phyloP scores from a whole-genome alignment of 1,140 invertebrate species.

The Drosophila suzukii region DNA sequence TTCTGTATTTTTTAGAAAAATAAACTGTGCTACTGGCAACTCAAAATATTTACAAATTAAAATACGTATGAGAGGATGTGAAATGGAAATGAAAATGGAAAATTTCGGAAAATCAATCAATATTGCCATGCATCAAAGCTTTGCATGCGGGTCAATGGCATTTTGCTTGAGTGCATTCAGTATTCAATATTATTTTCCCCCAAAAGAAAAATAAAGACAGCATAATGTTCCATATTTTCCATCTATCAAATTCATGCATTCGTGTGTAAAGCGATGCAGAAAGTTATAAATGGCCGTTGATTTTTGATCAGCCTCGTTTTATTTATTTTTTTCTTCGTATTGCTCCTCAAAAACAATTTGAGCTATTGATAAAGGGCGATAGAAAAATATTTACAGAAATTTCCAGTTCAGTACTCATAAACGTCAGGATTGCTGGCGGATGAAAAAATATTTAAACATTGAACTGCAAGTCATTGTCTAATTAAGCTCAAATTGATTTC shows the following conservation, averaged over 20 bases:
- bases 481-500: conserved; percentile 6
- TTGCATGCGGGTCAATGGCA: conserved; percentile 62
- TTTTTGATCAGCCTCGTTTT: conserved; percentile 14
- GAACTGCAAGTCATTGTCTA: background rate
- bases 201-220: conserved; percentile 12
- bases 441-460: background rate
- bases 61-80: conserved; percentile 28
- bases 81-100: conserved; percentile 48
- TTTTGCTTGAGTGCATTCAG: conserved; percentile 55
- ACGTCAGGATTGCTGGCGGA: background rate
- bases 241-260: conserved; percentile 69
- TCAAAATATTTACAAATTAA: conserved; percentile 50
- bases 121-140: conserved; percentile 59
- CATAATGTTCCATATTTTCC: conserved; percentile 33
- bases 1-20: conserved; percentile 31
- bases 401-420: conserved; percentile 8
- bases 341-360: conserved; percentile 8
- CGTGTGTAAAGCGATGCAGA: conserved; percentile 56
- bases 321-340: background rate
- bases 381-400: background rate
- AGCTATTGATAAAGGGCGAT: background rate
- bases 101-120: conserved; percentile 69
- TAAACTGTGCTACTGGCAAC: conserved; percentile 27
- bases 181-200: conserved; percentile 54
- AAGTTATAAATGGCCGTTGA: conserved; percentile 31